Conservation (phyloP, 2,113 vertebrate species). For the Dasyornis broadbenti region DNA sequence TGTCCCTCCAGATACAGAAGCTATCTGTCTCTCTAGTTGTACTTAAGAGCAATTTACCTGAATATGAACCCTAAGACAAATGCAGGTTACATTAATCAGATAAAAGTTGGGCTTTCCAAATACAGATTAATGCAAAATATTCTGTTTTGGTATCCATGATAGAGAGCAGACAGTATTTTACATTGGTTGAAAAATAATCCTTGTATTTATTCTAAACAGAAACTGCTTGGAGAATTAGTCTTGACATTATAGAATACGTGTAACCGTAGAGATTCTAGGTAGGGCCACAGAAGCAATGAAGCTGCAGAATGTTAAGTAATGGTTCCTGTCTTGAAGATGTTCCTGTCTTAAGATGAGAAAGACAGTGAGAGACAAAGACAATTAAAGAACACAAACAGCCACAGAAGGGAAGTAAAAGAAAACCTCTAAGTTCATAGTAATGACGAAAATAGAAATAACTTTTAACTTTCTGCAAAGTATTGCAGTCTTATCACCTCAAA, state of each 20-base stretch:
- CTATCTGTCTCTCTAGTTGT: not conserved
- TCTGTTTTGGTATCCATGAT: not conserved
- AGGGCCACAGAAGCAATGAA: not conserved
- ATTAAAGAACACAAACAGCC: not conserved
- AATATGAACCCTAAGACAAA: not conserved
- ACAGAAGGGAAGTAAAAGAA: not conserved
- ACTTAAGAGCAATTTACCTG: not conserved
- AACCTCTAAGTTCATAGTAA: not conserved
- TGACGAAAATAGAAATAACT: not conserved
- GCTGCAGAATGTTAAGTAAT: not conserved
- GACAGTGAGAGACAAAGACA: not conserved
- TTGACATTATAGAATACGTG: not conserved
- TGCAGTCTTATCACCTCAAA: not conserved
- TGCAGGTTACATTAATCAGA: not conserved
- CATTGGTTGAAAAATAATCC: not conserved
- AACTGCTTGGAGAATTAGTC: not conserved
- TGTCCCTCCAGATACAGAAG: not conserved
- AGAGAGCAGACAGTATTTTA: not conserved
- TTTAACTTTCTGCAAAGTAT: not conserved
- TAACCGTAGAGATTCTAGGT: not conserved
- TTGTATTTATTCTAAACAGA: not conserved
- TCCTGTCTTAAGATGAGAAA: not conserved
- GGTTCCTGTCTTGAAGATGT: not conserved
- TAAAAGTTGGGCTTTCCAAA: not conserved
- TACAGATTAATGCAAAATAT: not conserved